Percentiles rank a stretch among this genome's conserved stretches.
phyloP scores from a whole-genome alignment of 2,113 vertebrate species.

The Pterocles burchelli region DNA sequence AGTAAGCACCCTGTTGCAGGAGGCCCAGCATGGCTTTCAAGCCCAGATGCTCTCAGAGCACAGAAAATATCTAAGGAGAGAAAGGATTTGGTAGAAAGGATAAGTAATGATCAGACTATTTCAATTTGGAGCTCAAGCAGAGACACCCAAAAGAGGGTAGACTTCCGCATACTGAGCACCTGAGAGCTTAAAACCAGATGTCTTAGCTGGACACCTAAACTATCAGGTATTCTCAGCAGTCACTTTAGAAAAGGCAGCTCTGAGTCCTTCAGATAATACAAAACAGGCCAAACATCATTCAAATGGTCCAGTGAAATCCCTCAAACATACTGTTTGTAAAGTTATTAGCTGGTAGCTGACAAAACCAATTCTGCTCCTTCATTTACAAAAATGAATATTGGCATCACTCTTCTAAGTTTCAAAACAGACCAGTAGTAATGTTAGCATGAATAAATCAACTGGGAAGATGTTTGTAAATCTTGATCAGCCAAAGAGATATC shows the following conservation, averaged over 20 bases:
- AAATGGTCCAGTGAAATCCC: neutral
- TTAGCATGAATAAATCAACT: constrained; percentile 31
- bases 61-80: neutral
- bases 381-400: constrained; percentile 21
- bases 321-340: neutral
- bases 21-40: neutral
- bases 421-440: constrained; percentile 5
- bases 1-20: neutral
- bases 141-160: neutral
- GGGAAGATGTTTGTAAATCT: constrained; percentile 40
- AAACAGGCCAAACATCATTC: neutral
- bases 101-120: neutral
- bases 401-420: constrained; percentile 10
- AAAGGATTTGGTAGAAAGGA: neutral
- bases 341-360: constrained; percentile 36
- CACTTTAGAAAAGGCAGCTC: neutral
- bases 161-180: neutral
- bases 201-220: neutral
- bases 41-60: neutral
- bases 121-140: neutral
- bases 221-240: neutral
- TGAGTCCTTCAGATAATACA: neutral
- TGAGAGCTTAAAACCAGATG: neutral
- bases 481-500: constrained; percentile 15
- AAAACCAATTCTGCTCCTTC: neutral